These are phyloP conservation scores for Heliconius charithonia DNA, from an alignment of 2,888 invertebrate genomes.

Conservation along the genomic window DNA sequence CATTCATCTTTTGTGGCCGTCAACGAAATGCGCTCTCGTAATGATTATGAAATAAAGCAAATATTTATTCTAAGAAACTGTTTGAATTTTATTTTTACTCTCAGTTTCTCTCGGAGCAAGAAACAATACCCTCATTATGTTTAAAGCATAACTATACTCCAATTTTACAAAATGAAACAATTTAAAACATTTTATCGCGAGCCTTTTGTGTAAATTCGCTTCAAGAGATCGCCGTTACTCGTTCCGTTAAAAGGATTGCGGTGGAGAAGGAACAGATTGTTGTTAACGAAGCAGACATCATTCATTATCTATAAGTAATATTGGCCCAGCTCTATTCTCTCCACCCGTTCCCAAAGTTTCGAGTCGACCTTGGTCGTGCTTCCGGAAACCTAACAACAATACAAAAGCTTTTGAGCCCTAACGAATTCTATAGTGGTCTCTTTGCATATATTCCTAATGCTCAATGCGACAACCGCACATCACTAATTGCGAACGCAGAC, in stretches of 20 bases:
- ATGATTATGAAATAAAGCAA: constrained; percentile 39
- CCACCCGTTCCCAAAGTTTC: constrained; percentile 42
- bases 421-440: constrained; percentile 53
- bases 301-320: constrained; percentile 52
- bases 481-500: constrained; percentile 84
- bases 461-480: constrained; percentile 77
- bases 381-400: constrained; percentile 64
- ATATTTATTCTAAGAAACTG: constrained; percentile 37
- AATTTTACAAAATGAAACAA: constrained; percentile 58
- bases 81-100: constrained; percentile 44
- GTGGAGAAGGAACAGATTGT: constrained; percentile 59
- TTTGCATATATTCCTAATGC: constrained; percentile 76
- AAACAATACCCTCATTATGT: constrained; percentile 51
- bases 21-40: constrained; percentile 39
- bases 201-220: constrained; percentile 65
- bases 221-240: constrained; percentile 65
- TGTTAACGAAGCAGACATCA: constrained; percentile 57
- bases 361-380: constrained; percentile 70
- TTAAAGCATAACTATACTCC: constrained; percentile 49
- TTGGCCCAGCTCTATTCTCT: constrained; percentile 52
- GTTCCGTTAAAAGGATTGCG: constrained; percentile 70
- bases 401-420: constrained; percentile 66
- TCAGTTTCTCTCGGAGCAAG: constrained; percentile 45
- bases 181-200: constrained; percentile 63
- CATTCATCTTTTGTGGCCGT: constrained; percentile 20